Conservation (phyloP, 2,888 invertebrate genomes). For the Callyntrura sp. region DNA sequence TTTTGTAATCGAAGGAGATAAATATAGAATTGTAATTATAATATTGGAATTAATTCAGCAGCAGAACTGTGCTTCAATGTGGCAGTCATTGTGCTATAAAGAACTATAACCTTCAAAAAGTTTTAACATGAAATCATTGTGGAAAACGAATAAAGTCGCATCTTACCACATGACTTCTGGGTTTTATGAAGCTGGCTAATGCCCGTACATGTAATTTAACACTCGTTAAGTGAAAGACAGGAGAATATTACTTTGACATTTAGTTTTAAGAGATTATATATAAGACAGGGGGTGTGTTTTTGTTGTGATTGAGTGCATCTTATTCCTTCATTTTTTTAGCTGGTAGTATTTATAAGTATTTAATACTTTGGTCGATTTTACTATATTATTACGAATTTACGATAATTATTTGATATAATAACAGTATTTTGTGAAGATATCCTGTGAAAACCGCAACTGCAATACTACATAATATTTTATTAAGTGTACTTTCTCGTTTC, state of each 20-base stretch:
- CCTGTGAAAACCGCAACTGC: too few species aligned
- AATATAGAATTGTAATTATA: conserved; percentile 3
- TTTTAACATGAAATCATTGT: conserved; percentile 69
- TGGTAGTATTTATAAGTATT: too few species aligned
- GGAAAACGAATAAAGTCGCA: conserved; percentile 54
- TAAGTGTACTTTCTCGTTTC: too few species aligned
- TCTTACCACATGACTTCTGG: conserved; percentile 66
- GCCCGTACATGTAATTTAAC: too few species aligned
- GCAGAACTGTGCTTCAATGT: conserved; percentile 23
- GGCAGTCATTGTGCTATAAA: background rate
- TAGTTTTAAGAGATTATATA: conserved; percentile 34
- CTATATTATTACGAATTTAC: too few species aligned
- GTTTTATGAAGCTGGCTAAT: conserved; percentile 71
- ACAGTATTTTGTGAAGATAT: too few species aligned
- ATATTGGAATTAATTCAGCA: background rate
- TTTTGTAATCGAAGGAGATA: conserved; percentile 13
- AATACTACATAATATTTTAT: too few species aligned
- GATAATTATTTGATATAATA: too few species aligned
- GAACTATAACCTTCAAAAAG: background rate
- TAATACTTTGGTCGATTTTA: too few species aligned
- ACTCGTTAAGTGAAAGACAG: background rate
- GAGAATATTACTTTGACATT: background rate
- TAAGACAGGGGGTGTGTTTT: conserved; percentile 15
- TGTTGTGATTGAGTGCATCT: conserved; percentile 35
- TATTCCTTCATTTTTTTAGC: background rate